Evolutionary conservation across 2,113 vertebrate genomes (phyloP), one percentile per base, ranked within the genome.

Genomic region (Poeciliopsis retropinna): DNA sequence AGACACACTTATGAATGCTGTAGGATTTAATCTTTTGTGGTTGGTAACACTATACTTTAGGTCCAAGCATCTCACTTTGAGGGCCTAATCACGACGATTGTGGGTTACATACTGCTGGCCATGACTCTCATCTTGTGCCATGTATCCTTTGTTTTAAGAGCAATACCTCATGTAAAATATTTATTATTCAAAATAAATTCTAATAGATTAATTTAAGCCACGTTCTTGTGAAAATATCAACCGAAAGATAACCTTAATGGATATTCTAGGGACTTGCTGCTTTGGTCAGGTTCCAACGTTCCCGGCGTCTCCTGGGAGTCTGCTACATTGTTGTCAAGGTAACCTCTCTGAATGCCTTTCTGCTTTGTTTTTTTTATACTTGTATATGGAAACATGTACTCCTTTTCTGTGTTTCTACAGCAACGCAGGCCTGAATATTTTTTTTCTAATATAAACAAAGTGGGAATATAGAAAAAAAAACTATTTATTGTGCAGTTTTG

Each of bases 241-340:
- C 9, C 2, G 10, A 47, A 57, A 57, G 51, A 57, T n/a, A 10
- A 22, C 94, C 95, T 97, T 96, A 93, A 96, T 89, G 19, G 25
- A 67, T 60, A 30, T 84, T 81, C 32, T 83, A 99, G 98, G 98
- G 96, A n/a, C 92, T 99, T 81, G 98, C 98, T 62, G 97, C 98
- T n/a, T 93, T 99, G 77, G 96, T 99, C 78, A 96, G 97, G 88
- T 99, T 99, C 83, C 98, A 99, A 77, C 94, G 98, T 72, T 99
- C 98, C 25, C 95, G 97, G 19, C 96, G 98, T 64, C 94, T 99
- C 77, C 91, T 99, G 68, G 98, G 98, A 79, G 97, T 99, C 74
- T 99, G 98, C 94, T 99, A 99, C 83, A 99, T 99, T 80, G 98
- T 99, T 79, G 98, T 99, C 78, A 99, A 99, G 98, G 98, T 99